These are phyloP conservation scores for Semnornis frantzii DNA, from an alignment of 2,113 vertebrate genomes.

Conservation along the genomic window DNA sequence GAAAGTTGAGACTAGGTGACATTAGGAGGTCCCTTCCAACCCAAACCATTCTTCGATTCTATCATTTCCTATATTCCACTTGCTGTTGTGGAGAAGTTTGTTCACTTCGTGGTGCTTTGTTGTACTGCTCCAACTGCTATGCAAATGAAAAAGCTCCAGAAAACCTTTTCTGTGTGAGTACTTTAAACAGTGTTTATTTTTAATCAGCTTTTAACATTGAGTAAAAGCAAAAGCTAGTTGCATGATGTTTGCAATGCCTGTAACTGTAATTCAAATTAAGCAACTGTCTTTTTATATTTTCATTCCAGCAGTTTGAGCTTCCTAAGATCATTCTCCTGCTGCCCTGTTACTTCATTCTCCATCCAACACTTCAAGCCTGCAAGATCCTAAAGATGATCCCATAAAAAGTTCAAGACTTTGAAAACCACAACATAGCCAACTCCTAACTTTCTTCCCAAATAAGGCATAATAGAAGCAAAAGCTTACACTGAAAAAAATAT, in stretches of 20 bases:
- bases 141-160: not conserved
- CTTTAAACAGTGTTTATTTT: not conserved
- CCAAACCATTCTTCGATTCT: too few species aligned
- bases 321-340: not conserved
- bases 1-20: too few species aligned
- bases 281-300: not conserved
- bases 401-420: conserved; percentile 12
- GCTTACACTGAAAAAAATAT: not conserved
- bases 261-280: conserved; percentile 1
- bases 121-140: not conserved
- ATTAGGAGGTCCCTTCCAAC: too few species aligned
- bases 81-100: not conserved
- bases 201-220: not conserved
- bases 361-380: not conserved
- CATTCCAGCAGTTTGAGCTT: not conserved
- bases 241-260: not conserved
- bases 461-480: conserved; percentile 13
- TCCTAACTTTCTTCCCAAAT: conserved; percentile 36
- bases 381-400: not conserved
- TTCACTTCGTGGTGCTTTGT: not conserved
- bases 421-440: not conserved
- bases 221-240: not conserved
- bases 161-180: not conserved
- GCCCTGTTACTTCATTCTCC: not conserved
- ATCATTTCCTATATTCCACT: not conserved